These are phyloP conservation scores for Eulemur mongoz DNA, from an alignment of 2,797 vertebrate genomes.

Conservation along the genomic window DNA sequence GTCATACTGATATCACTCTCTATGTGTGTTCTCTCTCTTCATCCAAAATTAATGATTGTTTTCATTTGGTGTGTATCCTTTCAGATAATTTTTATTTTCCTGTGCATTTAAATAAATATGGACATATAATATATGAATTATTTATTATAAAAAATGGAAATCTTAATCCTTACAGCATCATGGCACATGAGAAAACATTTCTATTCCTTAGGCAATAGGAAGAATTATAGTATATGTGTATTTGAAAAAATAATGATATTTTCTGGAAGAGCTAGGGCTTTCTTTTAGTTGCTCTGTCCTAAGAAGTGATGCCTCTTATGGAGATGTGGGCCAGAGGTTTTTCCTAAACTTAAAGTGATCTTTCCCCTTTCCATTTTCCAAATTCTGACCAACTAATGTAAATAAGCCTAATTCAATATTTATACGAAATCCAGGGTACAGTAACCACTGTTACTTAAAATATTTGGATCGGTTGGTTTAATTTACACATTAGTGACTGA, in stretches of 20 bases:
- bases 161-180: neutral
- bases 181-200: neutral
- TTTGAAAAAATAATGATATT: neutral
- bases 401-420: constrained; percentile 81
- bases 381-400: constrained; percentile 74
- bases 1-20: neutral
- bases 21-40: neutral
- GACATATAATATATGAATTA: neutral
- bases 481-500: constrained; percentile 77
- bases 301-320: neutral
- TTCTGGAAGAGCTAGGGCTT: neutral
- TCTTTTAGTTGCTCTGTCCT: neutral
- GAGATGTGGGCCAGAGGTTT: constrained; percentile 67
- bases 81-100: neutral
- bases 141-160: neutral
- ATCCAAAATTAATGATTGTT: neutral
- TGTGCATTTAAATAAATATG: neutral
- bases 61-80: neutral
- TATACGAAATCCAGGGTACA: constrained; percentile 74
- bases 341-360: constrained; percentile 65
- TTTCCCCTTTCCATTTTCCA: constrained; percentile 76
- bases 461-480: constrained; percentile 78
- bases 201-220: neutral
- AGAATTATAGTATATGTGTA: neutral
- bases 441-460: constrained; percentile 75